Conservation (phyloP, 2,888 invertebrate species). For the Pseudoips prasinana region DNA sequence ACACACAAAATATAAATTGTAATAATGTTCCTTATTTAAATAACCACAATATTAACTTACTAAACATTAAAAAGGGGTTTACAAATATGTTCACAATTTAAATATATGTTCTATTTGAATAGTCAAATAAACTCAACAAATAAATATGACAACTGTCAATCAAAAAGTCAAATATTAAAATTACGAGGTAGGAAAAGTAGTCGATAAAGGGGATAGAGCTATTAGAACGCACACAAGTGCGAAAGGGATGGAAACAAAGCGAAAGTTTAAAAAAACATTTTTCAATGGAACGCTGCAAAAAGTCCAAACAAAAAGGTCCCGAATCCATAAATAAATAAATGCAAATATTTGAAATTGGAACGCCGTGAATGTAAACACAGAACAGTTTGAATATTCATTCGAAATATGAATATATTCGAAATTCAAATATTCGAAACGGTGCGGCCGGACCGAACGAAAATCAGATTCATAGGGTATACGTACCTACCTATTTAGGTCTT, state of each 20-base stretch:
- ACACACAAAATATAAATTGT: too few relatives aligned
- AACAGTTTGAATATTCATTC: conserved; percentile 78
- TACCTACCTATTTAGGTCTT: conserved; percentile 7
- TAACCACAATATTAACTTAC: conserved; percentile 17
- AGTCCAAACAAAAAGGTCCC: conserved; percentile 57
- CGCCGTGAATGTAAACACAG: conserved; percentile 79
- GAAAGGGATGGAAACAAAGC: conserved; percentile 8
- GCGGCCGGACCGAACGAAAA: conserved; percentile 55
- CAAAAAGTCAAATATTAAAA: conserved; percentile 29
- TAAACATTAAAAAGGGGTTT: conserved; percentile 20
- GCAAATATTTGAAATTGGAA: conserved; percentile 80
- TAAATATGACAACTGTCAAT: conserved; percentile 46
- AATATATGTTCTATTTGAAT: conserved; percentile 29
- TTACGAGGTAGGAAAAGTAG: conserved; percentile 11
- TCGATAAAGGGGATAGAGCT: conserved; percentile 12
- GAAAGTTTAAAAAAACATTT: conserved; percentile 18
- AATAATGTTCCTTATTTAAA: too few relatives aligned
- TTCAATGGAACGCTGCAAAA: conserved; percentile 48
- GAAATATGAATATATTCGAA: conserved; percentile 75
- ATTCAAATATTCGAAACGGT: conserved; percentile 59
- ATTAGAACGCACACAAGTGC: conserved; percentile 6
- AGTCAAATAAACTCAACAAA: conserved; percentile 18
- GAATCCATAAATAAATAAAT: conserved; percentile 76
- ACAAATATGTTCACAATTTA: conserved; percentile 21
- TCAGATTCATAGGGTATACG: conserved; percentile 66